Base-by-base conservation (phyloP, 2,797 vertebrate genomes). In the Periophthalmus magnuspinnatus region DNA sequence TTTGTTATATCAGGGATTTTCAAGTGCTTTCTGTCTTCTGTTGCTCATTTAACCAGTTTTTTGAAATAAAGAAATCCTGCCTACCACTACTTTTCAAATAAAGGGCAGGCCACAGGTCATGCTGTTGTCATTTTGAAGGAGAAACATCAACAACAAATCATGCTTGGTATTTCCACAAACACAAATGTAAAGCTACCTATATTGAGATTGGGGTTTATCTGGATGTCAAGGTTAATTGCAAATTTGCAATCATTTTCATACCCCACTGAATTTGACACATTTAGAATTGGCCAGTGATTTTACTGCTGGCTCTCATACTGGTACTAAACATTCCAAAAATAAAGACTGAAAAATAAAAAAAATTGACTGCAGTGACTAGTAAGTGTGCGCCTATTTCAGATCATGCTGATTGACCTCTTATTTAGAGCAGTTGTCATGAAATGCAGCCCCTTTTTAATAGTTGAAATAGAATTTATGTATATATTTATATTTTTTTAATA, bases 401-500 rank as follows among this genome's bases (percentile, higher is more conserved):
- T 92, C 89, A 93, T 92, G 90, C 92, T 92, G 91, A 94, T 92
- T 93, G 93, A 93, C 93, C 89, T 92, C 92, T 92, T 93, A 92
- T 93, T 93, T 93, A 93, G 93, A 93, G 92, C 92, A 90, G 91
- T 93, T 93, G 92, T 93, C 91, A 92, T 92, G 91, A 93, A 93
- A 93, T 94, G 93, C 92, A 93, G 91, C 92, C 92, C 93, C 92
- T 94, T 94, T 94, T 94, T 94, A 93, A 94, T 94, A 94, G 94
- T 92, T 93, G 91, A 94, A 94, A 94, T 93, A 94, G 93, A 94
- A 94, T 94, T 94, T 94, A 94, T 94, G 94, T 94, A 94, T 93
- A 93, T 94, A 94, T 93, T 93, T 94, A 92, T 94, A 94, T 94
- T 93, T 94, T 94, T 94, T 94, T 93, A 93, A 94, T 94, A 94